Percentiles rank a stretch among this genome's conserved stretches.
Conservation (phyloP, 2,113 vertebrate genomes). For the Oreotrochilus melanogaster region DNA sequence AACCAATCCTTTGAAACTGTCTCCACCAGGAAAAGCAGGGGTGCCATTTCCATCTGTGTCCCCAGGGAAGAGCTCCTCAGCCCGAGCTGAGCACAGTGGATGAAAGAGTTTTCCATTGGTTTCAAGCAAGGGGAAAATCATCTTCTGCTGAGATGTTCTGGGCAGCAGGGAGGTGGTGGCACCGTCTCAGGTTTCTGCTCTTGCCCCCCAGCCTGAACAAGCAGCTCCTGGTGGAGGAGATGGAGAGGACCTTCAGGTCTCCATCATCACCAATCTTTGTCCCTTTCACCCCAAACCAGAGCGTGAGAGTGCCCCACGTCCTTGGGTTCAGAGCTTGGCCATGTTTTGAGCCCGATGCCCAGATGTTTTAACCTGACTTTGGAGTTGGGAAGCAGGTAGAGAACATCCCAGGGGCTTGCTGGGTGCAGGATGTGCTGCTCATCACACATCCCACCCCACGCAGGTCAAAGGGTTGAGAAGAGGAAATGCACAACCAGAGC, state of each 20-base stretch:
- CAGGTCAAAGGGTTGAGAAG: neutral
- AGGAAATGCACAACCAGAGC: rapidly evolving
- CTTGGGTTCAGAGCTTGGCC: neutral
- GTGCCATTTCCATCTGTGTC: conserved; percentile 22
- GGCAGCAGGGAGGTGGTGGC: too few relatives aligned
- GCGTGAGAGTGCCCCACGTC: rapidly evolving
- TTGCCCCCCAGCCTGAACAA: neutral
- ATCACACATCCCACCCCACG: too few relatives aligned
- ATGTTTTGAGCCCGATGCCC: neutral
- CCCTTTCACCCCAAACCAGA: neutral
- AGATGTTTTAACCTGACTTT: neutral
- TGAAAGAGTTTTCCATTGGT: conserved; percentile 46
- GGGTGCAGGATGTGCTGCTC: too few relatives aligned
- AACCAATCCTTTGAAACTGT: neutral
- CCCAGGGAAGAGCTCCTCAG: neutral
- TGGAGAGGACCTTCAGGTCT: neutral
- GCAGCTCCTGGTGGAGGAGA: neutral
- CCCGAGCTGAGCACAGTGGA: conserved; percentile 30
- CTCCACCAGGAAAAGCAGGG: neutral
- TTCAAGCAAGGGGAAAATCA: conserved; percentile 24
- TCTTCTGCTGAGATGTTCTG: neutral
- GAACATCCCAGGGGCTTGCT: neutral
- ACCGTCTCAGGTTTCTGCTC: neutral
- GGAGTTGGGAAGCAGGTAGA: neutral
- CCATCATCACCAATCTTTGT: neutral